Base-by-base conservation (phyloP, 1,140 invertebrate species). In the Lutraria rhynchaena region DNA sequence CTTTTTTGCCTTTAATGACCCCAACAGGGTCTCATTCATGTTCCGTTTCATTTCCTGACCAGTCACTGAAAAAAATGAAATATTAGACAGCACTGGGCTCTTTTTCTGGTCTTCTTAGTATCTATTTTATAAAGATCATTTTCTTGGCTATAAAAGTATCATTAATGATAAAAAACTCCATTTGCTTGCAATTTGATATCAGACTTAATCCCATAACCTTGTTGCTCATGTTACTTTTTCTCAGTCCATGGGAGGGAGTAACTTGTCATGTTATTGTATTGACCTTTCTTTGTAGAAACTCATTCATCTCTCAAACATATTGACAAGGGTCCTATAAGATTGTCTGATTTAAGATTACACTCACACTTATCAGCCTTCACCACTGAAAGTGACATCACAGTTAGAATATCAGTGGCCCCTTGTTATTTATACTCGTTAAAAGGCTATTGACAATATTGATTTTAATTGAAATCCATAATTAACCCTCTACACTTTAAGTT, bases 391-490 rank as follows among this genome's bases (percentile, higher is more conserved):
- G 31, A 67, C 63, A 46, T 67, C n/a, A 49, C 5, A 46, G n/a
- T 17, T 37, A n/a, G 44, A 49, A 11, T 31, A 49, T 49, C 44
- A 46, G 37, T 29, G 4, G 5, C 31, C 11, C 41, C n/a, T 22
- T 37, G 61, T 67, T 49, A 41, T 41, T 41, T 41, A 41, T 55
- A 27, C 19, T 49, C 31, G 19, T 49, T 27, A 4, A 49, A 27
- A 27, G 44, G 19, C 63, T 49, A 24, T 67, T 67, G 44, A 46
- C 63, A 67, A 7, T 51, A 29, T 17, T 29, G 44, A 67, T 67
- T 49, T 49, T 67, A 67, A 49, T 67, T 15, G 41, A 67, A 67
- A 67, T 67, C 41, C 31, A 24, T 67, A 67, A 67, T 67, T 67
- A 67, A 67, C 63, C 37, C 31, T 41, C 37, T 5, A 7, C 15